Base-by-base conservation (phyloP, 2,888 invertebrate genomes). In the Platycnemis pennipes region DNA sequence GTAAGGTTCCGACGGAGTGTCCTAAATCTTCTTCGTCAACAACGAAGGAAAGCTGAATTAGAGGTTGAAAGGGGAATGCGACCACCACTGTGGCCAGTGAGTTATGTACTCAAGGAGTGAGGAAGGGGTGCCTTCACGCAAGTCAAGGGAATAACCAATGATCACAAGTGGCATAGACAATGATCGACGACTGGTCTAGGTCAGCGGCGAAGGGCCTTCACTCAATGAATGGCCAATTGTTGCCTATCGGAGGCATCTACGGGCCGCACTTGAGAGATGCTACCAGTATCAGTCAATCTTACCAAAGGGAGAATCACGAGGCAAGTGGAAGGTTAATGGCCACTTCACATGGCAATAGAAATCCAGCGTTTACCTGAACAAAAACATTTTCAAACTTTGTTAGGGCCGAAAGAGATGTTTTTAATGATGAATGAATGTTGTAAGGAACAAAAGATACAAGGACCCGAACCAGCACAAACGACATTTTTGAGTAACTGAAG, bases 201-300 rank as follows among this genome's bases (percentile, higher is more conserved):
- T 63, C 63, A 63, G 63, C 22, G 26, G 63, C 63, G 22, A 26
- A 63, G 63, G 63, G 26, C 26, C 63, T 63, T 63, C 63, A 63
- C 7, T 63, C 63, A n/a, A 63, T 63, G n/a, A 63, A 63, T 63
- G n/a, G 63, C 63, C 63, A 63, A 63, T 63, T 63, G n/a, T n/a
- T 63, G 63, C 63, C 26, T 63, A 63, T 63, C 26, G 26, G 26
- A 22, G 63, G 0, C 63, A 63, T 63, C 26, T 16, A 8, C 63
- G 26, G 63, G 8, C 63, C 22, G 63, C 26, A 63, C 26, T n/a
- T n/a, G 26, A 63, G 63, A n/a, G 63, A 63, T 63, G 19, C 63
- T 22, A 63, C 26, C 7, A 63, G 63, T 26, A 26, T 0, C n/a
- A 26, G n/a, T 22, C 63, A 63, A 1, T 26, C 26, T 8, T 7